Evolutionary conservation across 1,140 invertebrate species (phyloP), one percentile per base, ranked within the genome.

Genomic region (Babylonia areolata): DNA sequence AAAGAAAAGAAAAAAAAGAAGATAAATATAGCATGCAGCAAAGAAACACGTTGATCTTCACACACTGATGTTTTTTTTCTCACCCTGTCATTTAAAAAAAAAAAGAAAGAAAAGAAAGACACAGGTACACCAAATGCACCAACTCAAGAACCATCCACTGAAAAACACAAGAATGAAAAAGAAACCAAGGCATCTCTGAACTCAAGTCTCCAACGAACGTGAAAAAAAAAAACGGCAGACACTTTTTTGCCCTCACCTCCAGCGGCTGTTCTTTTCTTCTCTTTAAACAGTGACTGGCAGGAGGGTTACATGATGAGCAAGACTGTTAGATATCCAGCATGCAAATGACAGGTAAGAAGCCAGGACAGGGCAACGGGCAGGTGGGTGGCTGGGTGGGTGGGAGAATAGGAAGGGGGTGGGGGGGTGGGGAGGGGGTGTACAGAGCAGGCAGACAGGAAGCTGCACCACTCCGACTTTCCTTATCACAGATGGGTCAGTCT

Each of bases 131-230:
- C 64, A 54, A 33, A 39, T 54, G 54, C 33, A 82, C 58, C 58
- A 64, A 64, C 58, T 64, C 58, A 64, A 69, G 71, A 73, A 33
- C 31, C 71, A 73, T 73, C 71, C 31, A 73, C 33, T 35, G 31
- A 58, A 58, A n/a, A 82, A 64, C 31, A 20, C 37, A 64, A 69
- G 23, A 54, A 33, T 69, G 33, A 82, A 23, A 46, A 84, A 64
- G 46, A 39, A 84, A 84, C 82, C 82, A 84, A 84, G 82, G 64
- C 69, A 73, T 40, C 69, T 73, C 82, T 46, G 69, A 84, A 84
- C 35, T 84, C 82, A 64, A 75, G 82, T 64, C 37, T 73, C 82
- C 58, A n/a, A 84, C 69, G 31, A 46, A 64, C 64, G 69, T 37
- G 3, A 3, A 77, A 37, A 64, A n/a, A 64, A 12, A 64, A 12